Percentiles rank a stretch among this genome's conserved stretches.
These are phyloP conservation scores for Mnemiopsis leidyi DNA, from an alignment of 37 sponge, comb jelly and placozoan genomes.

Conservation along the genomic window DNA sequence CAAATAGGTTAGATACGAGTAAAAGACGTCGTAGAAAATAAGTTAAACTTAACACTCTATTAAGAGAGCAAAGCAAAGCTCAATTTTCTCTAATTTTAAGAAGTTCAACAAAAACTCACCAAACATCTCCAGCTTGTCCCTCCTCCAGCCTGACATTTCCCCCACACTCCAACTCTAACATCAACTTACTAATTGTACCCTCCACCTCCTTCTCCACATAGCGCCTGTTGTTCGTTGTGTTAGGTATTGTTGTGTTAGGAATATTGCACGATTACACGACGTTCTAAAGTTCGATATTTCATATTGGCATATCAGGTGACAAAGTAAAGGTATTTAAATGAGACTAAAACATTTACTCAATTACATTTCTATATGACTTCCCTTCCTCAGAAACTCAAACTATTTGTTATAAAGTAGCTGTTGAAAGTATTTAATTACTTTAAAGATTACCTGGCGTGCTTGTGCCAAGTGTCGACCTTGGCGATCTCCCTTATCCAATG, in stretches of 20 bases:
- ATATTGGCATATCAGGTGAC: too few relatives aligned
- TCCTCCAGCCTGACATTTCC: slow-evolving; percentile 73
- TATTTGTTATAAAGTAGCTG: too few relatives aligned
- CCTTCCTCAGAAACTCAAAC: too few relatives aligned
- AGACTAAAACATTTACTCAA: too few relatives aligned
- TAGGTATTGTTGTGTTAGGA: too few relatives aligned
- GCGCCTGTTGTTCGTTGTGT: too few relatives aligned
- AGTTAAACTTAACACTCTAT: too few relatives aligned
- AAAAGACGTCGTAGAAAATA: neutral
- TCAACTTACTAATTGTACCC: slow-evolving; percentile 61
- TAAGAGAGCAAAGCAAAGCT: neutral
- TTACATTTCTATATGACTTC: too few relatives aligned
- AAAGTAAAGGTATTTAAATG: too few relatives aligned
- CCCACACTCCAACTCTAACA: slow-evolving; percentile 75
- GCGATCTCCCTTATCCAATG: slow-evolving; percentile 50
- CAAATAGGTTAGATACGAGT: neutral
- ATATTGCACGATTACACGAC: too few relatives aligned
- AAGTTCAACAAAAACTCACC: slow-evolving; percentile 7
- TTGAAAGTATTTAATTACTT: too few relatives aligned
- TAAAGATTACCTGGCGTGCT: neutral
- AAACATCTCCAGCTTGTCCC: slow-evolving; percentile 67
- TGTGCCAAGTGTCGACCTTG: slow-evolving; percentile 2
- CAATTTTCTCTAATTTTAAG: neutral
- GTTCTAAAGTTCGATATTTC: too few relatives aligned
- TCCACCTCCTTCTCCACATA: slow-evolving; percentile 50